Evolutionary conservation across 2,113 vertebrate genomes (phyloP), one percentile per base, ranked within the genome.

Genomic region (Thalassoma bifasciatum): DNA sequence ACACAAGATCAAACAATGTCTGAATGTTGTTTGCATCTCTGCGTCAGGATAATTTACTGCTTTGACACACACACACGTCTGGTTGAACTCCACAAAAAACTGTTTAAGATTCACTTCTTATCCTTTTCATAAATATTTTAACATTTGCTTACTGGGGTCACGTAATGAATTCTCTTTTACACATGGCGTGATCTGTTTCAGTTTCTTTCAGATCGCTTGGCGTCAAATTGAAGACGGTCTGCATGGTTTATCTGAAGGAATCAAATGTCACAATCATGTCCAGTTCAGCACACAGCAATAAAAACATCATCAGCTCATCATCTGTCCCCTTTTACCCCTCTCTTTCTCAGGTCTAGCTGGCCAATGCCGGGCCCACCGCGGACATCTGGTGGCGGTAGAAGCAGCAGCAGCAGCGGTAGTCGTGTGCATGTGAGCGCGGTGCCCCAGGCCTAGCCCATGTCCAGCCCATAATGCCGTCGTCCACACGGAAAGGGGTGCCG

Each of bases 401-500:
- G 46, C 46, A 85, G 82, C 88, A 91, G 66, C 54, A 93, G 77
- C 59, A 89, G 88, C 74, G 93, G 84, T 56, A 90, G 86, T 85
- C 89, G 91, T 77, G 85, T 90, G 79, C 88, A 86, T 83, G 86
- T 79, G 72, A 91, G 84, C 72, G 74, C 54, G 86, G 83, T 87
- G 67, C 83, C 67, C 14, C 73, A 59, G 38, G 84, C 88, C 73
- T 86, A 86, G 86, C 88, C 81, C 82, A 87, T 89, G 89, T 89
- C 79, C 88, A 89, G 81, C 88, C 78, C 89, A 94, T 89, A 80
- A 95, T 95, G 94, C 94, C 94, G 69, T 94, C 93, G 26, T 95
- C 94, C 83, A 93, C 93, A 38, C 92, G 93, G 86, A 95, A 95
- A 92, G 91, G 66, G 58, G 88, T 50, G 57, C 74, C 65, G 64